These are phyloP conservation scores for Ophion slaviceki DNA, from an alignment of 2,888 invertebrate species.

Conservation along the genomic window DNA sequence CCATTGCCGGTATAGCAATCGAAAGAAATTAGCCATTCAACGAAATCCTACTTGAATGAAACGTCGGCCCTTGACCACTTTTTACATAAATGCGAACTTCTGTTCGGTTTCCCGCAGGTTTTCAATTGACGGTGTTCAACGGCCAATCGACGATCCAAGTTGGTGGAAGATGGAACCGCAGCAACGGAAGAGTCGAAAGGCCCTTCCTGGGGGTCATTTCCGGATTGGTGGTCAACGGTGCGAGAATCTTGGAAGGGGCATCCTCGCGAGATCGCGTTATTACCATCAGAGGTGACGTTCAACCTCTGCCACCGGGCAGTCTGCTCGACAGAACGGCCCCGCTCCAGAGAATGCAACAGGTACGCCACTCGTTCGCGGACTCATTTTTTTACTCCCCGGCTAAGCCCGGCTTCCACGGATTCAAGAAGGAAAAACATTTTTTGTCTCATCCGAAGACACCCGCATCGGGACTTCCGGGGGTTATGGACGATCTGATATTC, in stretches of 20 bases:
- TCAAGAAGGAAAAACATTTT: constrained; percentile 1
- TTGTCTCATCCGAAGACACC: constrained; percentile 87
- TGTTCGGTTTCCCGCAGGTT: constrained; percentile 71
- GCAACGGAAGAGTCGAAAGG: constrained; percentile 89
- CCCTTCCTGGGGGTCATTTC: constrained; percentile 95
- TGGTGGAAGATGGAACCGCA: constrained; percentile 92
- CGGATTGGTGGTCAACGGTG: constrained; percentile 94
- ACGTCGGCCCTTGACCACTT: not conserved
- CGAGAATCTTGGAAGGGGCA: constrained; percentile 93
- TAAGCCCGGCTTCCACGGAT: not conserved
- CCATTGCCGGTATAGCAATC: not conserved
- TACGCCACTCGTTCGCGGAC: constrained; percentile 74
- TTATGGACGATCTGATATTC: constrained; percentile 95
- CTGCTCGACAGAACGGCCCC: constrained; percentile 90
- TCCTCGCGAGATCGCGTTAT: constrained; percentile 90
- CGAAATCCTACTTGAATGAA: too few species aligned
- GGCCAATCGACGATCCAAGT: constrained; percentile 95
- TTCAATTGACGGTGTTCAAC: constrained; percentile 94
- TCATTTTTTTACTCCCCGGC: not conserved
- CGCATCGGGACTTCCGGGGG: constrained; percentile 91
- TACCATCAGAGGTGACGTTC: constrained; percentile 92
- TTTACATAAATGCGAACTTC: not conserved
- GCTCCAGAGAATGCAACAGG: constrained; percentile 95
- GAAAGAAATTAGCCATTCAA: not conserved
- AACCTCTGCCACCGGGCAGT: constrained; percentile 87